Percentiles rank a stretch among this genome's conserved stretches.
phyloP scores from a whole-genome alignment of 2,113 vertebrate genomes.

The Marmota flaviventris region DNA sequence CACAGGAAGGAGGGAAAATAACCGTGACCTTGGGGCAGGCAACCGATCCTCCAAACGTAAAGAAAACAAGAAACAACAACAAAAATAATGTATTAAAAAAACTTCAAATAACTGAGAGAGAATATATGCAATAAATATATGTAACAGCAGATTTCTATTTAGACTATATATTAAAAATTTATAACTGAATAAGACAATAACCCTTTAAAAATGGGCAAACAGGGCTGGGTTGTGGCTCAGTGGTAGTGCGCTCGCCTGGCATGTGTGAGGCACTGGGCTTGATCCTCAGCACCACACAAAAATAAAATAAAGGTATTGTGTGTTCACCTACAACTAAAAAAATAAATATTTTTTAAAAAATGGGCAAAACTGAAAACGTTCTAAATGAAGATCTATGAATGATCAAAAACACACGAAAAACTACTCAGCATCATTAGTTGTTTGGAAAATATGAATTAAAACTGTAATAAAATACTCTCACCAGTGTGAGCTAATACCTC shows the following conservation, averaged over 20 bases:
- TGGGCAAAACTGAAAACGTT: neutral
- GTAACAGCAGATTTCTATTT: neutral
- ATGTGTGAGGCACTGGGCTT: too few species aligned
- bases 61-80: neutral
- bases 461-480: neutral
- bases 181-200: neutral
- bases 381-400: neutral
- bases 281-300: too few species aligned
- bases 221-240: neutral
- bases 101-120: neutral
- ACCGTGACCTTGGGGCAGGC: neutral
- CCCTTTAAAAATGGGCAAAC: neutral
- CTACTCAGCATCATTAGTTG: neutral
- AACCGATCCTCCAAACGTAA: neutral
- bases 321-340: too few species aligned
- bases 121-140: neutral
- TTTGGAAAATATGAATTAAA: neutral
- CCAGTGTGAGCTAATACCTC: neutral
- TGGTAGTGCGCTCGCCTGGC: too few species aligned
- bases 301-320: too few species aligned
- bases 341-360: neutral
- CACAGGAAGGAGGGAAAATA: too few species aligned
- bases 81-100: neutral
- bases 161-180: neutral
- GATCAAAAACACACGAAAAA: neutral